Base-by-base conservation (phyloP, 1,140 invertebrate species). In the Papilio aristodemus region DNA sequence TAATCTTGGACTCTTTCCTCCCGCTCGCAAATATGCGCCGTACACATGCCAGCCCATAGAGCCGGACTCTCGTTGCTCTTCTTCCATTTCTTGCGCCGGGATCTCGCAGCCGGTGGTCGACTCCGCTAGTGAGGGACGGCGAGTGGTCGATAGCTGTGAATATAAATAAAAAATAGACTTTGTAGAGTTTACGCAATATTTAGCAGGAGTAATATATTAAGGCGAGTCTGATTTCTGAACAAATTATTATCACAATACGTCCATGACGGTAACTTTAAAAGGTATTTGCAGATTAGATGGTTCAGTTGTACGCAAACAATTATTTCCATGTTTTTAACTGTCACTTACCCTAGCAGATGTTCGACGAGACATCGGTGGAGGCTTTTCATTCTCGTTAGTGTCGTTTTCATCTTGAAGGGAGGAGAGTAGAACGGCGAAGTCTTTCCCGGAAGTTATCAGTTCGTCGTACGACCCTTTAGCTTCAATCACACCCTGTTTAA, bases 361-460 rank as follows among this genome's bases (percentile, higher is more conserved):
- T 59, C 86, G 73, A 39, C 88, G 80, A 6, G 85, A 78, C 73
- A 90, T 80, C n/a, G 87, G 85, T 0, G 67, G 74, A 14, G 82
- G 83, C 71, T 87, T 85, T 67, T 88, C 85, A 3, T 67, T 25
- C 9, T 84, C 79, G 36, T 85, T 79, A 4, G 78, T 73, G 41
- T 84, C 78, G 66, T 91, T 79, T n/a, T 92, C 91, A 57, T 91
- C 89, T 7, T 91, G 74, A 59, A 91, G 84, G 19, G 84, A 86
- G 37, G 93, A 92, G 11, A 95, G 78, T 46, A 95, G 77, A 41
- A 94, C 93, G 0, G 94, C 94, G 74, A 96, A 95, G 75, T 95
- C 94, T 64, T 95, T 89, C 4, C 94, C 94, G 41, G 92, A 92
- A 0, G 79, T 86, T 19, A 92, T 78, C 7, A 95, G 81, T 71